Evolutionary conservation across 2,888 invertebrate species (phyloP).

Genomic region (Eupithecia abbreviata): DNA sequence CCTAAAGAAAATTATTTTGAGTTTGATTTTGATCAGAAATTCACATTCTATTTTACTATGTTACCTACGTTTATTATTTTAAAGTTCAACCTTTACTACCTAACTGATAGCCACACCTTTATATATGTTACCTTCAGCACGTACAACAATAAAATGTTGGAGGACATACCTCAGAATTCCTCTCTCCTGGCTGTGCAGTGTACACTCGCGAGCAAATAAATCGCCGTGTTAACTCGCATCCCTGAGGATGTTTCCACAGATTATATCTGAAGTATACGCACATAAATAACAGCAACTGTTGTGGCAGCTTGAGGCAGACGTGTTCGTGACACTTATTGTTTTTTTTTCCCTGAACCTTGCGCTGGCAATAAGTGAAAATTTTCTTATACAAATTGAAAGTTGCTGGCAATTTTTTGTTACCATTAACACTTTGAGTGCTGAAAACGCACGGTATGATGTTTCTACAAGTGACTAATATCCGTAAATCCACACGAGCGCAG

Average conservation of each 20-base stretch:
- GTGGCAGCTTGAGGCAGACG: slow-evolving; percentile 36
- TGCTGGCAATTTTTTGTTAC: background rate
- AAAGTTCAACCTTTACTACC: background rate
- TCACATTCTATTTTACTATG: no score
- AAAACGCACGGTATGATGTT: no score
- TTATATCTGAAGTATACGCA: slow-evolving; percentile 37
- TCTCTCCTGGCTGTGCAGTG: slow-evolving; percentile 2
- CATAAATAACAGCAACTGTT: slow-evolving; percentile 44
- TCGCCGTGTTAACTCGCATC: slow-evolving; percentile 30
- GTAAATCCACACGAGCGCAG: no score
- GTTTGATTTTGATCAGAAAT: no score
- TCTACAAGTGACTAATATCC: no score
- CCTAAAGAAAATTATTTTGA: no score
- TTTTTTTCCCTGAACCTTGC: slow-evolving; percentile 30
- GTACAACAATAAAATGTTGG: slow-evolving; percentile 3
- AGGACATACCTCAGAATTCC: slow-evolving; percentile 12
- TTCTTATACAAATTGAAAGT: slow-evolving; percentile 8
- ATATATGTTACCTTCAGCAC: background rate
- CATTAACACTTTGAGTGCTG: no score
- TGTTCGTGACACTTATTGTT: slow-evolving; percentile 38
- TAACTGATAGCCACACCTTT: background rate
- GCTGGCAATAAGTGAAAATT: background rate
- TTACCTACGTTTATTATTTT: no score
- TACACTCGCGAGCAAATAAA: slow-evolving; percentile 27
- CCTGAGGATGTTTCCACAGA: slow-evolving; percentile 35